Base-by-base conservation (phyloP, 2,113 vertebrate species). In the Gymnobelideus leadbeateri region DNA sequence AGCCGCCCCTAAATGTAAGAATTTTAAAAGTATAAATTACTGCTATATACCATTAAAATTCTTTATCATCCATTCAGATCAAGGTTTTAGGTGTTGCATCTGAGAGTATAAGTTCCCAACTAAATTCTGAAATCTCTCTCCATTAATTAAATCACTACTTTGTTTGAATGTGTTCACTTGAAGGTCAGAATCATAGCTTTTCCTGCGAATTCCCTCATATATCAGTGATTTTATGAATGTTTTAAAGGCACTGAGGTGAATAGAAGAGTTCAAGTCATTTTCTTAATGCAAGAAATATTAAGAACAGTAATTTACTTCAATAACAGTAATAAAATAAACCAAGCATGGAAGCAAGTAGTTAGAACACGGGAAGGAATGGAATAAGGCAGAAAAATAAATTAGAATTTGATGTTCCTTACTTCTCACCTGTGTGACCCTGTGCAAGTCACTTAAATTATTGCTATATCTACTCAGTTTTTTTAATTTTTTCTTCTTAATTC, bases 171-270 rank as follows among this genome's bases (percentile, higher is more conserved):
- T 89, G 0, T 77, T 95, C 89, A 51, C 52, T 54, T 92, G 52
- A 92, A 94, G 94, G 77, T 37, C 91, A 95, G 84, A 94, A 89
- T 77, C 50, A 11, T 61, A 84, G 61, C 5, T 53, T 91, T 49
- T 51, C 91, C 37, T 49, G 43, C n/a, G 68, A 90, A 84, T 52
- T 28, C 46, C 51, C 2, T 55, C 9, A 91, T 90, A 53, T 77
- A 61, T 61, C 89, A 93, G 28, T 90, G 43, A 84, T 84, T 1
- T 53, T 90, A 55, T n/a, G 26, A 14, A 77, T 47, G 91, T 61
- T 93, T 91, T 52, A 55, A 51, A 93, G n/a, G n/a, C 84, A 2
- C 52, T 92, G 57, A 89, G 84, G 49, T 77, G 90, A 91, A 55
- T 8, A 68, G 21, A 0, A 53, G 84, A 91, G 21, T n/a, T 21